Base-by-base conservation (phyloP, 1,140 invertebrate species). In the Trypoxylus dichotomus region DNA sequence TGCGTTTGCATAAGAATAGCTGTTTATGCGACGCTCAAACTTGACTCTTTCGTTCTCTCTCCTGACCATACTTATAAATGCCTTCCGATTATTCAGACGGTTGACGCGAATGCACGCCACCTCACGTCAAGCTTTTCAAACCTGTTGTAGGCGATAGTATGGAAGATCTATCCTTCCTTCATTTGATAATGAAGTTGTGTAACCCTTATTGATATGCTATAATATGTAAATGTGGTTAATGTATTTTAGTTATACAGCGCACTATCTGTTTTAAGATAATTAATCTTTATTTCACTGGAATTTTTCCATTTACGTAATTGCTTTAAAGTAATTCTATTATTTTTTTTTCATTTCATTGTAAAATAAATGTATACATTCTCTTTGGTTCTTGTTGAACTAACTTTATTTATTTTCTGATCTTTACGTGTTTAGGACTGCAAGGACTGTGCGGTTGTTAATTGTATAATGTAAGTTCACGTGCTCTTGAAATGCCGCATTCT, bases 1-100 rank as follows among this genome's bases (percentile, higher is more conserved):
- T 37, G n/a, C 32, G 32, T 74, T 74, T 74, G 72, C 72, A 74
- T 74, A 74, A 74, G 72, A 74, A 74, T 74, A 29, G 32, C 32
- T 74, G 72, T 74, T 74, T 74, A 74, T 29, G 72, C 19, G 15
- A 29, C 19, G n/a, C 72, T 41, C 19, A 15, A 32, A 71, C 25
- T 71, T 71, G 13, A 15, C 15, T 21, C 13, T 24, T 74, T 37
- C 21, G 60, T 68, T 68, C 60, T 24, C 47, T 54, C 47, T 68
- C n/a, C 41, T 74, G 19, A 10, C 29, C 72, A 41, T 41, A 41
- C 41, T 37, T 74, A 74, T 71, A 27, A 71, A 71, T 32, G 24
- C 27, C 37, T 74, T 42, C 32, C 32, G 72, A 42, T 74, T 41
- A 74, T 74, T 74, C 29, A 24, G 10, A 19, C 21, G n/a, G 7